phyloP scores from a whole-genome alignment of 2,797 vertebrate genomes.

The Lithobates sylvaticus region DNA sequence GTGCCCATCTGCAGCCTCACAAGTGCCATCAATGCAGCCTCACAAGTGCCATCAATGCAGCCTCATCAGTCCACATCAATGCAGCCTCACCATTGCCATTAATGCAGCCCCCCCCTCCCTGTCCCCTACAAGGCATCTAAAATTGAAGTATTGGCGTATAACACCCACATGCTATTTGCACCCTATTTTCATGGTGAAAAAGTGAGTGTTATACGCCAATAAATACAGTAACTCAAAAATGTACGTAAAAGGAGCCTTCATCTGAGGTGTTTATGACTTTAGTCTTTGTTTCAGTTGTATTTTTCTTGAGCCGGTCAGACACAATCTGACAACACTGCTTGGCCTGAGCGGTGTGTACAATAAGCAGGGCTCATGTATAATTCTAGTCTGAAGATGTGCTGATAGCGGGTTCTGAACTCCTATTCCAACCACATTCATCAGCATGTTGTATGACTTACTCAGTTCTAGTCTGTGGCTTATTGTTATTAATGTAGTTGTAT shows the following conservation, averaged over 20 bases:
- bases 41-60: no score
- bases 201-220: no score
- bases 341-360: not conserved
- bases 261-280: not conserved
- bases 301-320: not conserved
- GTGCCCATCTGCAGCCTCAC: no score
- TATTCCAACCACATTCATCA: constrained; percentile 1
- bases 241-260: not conserved
- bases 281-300: not conserved
- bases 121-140: no score
- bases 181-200: no score
- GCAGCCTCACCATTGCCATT: no score
- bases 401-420: not conserved
- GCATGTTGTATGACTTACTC: not conserved
- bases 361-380: not conserved
- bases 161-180: no score
- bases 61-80: no score
- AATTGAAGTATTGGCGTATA: no score
- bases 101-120: no score
- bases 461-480: not conserved
- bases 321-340: not conserved
- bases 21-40: no score
- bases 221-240: no score
- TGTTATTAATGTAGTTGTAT: not conserved
- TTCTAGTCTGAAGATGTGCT: not conserved